Conservation (phyloP, 37 sponge, comb jelly and placozoan genomes). For the Oscarella lobularis region DNA sequence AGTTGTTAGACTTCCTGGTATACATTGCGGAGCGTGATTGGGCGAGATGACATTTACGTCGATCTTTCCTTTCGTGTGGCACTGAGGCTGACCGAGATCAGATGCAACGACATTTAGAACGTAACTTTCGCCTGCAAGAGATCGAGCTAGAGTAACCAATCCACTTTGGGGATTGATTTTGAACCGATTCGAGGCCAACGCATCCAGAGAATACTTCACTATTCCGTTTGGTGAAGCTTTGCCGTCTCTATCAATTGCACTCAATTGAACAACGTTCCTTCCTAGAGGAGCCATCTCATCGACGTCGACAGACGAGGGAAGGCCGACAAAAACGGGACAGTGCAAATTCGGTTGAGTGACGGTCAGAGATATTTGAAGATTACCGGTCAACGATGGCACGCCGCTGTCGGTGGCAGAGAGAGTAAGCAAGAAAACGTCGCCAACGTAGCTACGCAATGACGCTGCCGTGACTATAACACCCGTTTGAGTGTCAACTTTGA, state of each 20-base stretch:
- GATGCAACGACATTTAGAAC: not conserved
- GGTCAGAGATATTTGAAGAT: not conserved
- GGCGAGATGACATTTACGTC: not conserved
- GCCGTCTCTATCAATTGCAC: not conserved
- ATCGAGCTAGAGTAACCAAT: not conserved
- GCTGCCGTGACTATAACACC: not conserved
- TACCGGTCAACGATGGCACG: not conserved
- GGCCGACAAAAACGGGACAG: not conserved
- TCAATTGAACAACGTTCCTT: not conserved
- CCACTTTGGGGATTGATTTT: not conserved
- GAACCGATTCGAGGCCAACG: not conserved
- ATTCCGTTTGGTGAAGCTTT: not conserved
- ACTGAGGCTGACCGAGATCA: not conserved
- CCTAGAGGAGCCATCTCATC: not conserved
- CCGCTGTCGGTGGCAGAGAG: not conserved
- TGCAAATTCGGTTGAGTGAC: not conserved
- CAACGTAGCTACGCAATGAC: not conserved
- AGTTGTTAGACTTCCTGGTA: not conserved
- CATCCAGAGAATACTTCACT: not conserved
- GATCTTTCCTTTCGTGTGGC: not conserved
- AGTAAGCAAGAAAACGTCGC: not conserved
- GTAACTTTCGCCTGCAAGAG: not conserved
- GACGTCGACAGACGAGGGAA: not conserved
- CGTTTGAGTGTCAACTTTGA: not conserved
- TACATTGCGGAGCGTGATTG: not conserved